phyloP scores from a whole-genome alignment of 2,797 vertebrate species.

The Trematomus bernacchii region DNA sequence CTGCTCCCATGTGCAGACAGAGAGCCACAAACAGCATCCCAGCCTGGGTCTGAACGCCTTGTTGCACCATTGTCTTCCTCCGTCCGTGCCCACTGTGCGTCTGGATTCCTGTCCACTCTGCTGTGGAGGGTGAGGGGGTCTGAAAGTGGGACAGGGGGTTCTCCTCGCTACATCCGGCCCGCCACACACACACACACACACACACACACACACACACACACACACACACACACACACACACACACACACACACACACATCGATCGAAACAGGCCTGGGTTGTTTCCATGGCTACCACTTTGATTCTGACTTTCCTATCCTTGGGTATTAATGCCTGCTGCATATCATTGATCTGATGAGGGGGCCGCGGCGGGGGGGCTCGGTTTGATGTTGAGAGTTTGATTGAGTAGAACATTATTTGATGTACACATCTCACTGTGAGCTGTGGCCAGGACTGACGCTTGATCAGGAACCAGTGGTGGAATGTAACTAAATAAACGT shows the following conservation, averaged over 20 bases:
- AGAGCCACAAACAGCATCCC: constrained; percentile 50
- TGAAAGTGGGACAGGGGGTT: constrained; percentile 60
- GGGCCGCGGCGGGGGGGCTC: neutral
- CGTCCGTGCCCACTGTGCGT: constrained; percentile 4
- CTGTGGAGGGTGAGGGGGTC: constrained; percentile 25
- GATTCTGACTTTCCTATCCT: constrained; percentile 66
- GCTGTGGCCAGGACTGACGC: no score
- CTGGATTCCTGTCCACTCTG: constrained; percentile 9
- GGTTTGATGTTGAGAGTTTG: no score
- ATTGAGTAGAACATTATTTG: no score
- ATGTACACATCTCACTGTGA: no score
- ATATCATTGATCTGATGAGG: constrained; percentile 57
- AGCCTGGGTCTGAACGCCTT: neutral
- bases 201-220: constrained; percentile 57
- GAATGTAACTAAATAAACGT: no score
- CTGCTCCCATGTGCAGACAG: constrained; percentile 32
- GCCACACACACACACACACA: constrained; percentile 47
- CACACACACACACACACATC: constrained; percentile 70
- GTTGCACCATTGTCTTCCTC: constrained; percentile 39
- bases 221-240: constrained; percentile 51
- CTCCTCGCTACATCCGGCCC: constrained; percentile 45
- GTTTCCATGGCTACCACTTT: constrained; percentile 88
- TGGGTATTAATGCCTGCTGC: constrained; percentile 34
- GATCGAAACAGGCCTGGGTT: constrained; percentile 85
- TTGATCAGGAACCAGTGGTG: no score